phyloP scores from a whole-genome alignment of 2,888 invertebrate genomes.

The Boloria selene region DNA sequence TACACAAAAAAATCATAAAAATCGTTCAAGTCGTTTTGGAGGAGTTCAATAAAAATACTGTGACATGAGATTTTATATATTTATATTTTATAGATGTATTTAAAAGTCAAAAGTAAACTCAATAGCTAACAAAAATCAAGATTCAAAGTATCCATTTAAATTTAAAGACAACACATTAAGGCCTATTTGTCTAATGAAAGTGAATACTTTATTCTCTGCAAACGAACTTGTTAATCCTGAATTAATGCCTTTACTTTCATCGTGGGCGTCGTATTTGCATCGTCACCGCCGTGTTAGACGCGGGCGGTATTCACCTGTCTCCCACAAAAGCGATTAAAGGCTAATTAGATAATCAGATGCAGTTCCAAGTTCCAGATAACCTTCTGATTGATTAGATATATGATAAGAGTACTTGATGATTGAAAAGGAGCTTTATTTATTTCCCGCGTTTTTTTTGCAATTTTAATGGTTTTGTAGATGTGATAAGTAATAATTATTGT shows the following conservation, averaged over 20 bases:
- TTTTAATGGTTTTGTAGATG: no score
- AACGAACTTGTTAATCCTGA: constrained; percentile 31
- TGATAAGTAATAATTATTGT: no score
- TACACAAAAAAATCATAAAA: no score
- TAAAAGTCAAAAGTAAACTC: not conserved
- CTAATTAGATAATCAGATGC: constrained; percentile 43
- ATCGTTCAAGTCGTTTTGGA: no score
- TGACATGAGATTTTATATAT: no score
- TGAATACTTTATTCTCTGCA: constrained; percentile 10
- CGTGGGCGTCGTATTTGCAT: constrained; percentile 47
- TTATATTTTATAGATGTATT: no score
- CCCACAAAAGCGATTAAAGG: constrained; percentile 38
- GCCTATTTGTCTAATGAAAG: constrained; percentile 18
- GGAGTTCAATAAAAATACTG: no score
- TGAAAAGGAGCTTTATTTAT: no score
- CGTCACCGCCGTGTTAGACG: constrained; percentile 21
- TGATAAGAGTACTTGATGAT: not conserved
- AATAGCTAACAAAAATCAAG: not conserved
- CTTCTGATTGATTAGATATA: constrained; percentile 7
- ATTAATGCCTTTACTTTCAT: constrained; percentile 45
- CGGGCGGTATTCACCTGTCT: constrained; percentile 45
- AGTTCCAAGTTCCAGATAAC: constrained; percentile 13
- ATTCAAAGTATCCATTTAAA: constrained; percentile 1
- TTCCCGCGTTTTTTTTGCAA: no score
- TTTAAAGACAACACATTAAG: constrained; percentile 4